phyloP scores from a whole-genome alignment of 2,797 vertebrate genomes.

The Petrocephalus schoutedeni region DNA sequence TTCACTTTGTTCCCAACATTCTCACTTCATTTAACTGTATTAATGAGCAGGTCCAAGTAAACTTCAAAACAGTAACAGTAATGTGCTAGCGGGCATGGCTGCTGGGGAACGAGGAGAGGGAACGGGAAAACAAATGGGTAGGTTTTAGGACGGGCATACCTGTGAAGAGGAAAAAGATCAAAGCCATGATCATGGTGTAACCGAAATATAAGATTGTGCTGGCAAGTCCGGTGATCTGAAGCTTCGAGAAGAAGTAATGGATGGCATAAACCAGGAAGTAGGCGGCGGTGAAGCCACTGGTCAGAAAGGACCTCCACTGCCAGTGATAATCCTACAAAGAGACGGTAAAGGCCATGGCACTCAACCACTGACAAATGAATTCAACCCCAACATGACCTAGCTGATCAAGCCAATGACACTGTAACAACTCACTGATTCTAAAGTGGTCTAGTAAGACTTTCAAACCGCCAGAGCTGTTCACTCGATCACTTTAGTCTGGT shows the following conservation, averaged over 20 bases:
- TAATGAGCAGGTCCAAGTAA: constrained; percentile 64
- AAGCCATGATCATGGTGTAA: constrained; percentile 93
- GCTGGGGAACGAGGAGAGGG: not conserved
- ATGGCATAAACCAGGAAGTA: constrained; percentile 89
- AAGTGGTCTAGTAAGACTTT: not conserved
- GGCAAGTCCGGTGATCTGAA: constrained; percentile 87
- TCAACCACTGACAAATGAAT: not conserved
- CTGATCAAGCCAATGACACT: not conserved
- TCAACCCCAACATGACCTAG: not conserved
- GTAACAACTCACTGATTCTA: not conserved
- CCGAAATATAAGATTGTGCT: constrained; percentile 91
- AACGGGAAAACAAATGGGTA: too few species aligned
- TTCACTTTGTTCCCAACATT: constrained; percentile 61
- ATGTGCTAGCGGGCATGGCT: constrained; percentile 31
- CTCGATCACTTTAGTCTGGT: not conserved
- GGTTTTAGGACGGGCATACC: constrained; percentile 55
- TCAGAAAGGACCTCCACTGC: constrained; percentile 94
- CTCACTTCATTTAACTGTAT: constrained; percentile 76
- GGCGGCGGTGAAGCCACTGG: constrained; percentile 86
- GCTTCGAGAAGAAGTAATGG: constrained; percentile 92
- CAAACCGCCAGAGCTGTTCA: not conserved
- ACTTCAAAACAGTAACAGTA: constrained; percentile 40
- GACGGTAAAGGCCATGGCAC: not conserved
- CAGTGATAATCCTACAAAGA: constrained; percentile 82
- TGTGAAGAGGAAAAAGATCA: constrained; percentile 94